Conservation (phyloP, 2,888 invertebrate species). For the Cyaniris semiargus region DNA sequence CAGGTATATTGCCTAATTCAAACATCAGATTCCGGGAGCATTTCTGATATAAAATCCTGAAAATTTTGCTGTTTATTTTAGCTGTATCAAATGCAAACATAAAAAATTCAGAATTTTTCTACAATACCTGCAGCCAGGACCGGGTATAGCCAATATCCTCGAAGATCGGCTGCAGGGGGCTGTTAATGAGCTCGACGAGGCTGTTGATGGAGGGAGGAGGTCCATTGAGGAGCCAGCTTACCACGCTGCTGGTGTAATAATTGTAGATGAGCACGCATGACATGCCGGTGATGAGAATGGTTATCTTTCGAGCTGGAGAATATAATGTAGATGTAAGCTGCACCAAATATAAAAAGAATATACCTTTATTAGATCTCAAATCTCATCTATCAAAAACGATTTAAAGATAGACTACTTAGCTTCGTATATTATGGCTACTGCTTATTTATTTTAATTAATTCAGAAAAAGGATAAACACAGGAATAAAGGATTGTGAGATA, state of each 20-base stretch:
- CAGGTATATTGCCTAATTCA: too few relatives aligned
- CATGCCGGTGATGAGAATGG: constrained; percentile 61
- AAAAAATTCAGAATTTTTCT: neutral
- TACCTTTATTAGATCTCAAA: too few relatives aligned
- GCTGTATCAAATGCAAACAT: neutral
- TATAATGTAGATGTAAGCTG: neutral
- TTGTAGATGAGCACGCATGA: constrained; percentile 75
- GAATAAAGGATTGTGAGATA: neutral
- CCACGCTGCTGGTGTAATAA: constrained; percentile 82
- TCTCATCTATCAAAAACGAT: too few relatives aligned
- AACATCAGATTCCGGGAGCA: too few relatives aligned
- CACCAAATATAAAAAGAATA: too few relatives aligned
- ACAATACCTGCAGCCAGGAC: constrained; percentile 64
- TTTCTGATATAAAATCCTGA: too few relatives aligned
- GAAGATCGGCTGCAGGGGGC: constrained; percentile 70
- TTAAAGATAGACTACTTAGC: too few relatives aligned
- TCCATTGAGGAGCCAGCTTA: constrained; percentile 77
- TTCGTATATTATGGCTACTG: too few relatives aligned
- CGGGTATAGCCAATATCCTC: constrained; percentile 74
- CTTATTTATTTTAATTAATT: too few relatives aligned
- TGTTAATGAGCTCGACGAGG: constrained; percentile 69
- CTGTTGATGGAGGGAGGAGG: constrained; percentile 76
- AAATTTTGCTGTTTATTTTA: too few relatives aligned
- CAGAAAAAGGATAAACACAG: neutral
- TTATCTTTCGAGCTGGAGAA: constrained; percentile 57